phyloP scores from a whole-genome alignment of 2,888 invertebrate genomes.

The Andrena camellia region DNA sequence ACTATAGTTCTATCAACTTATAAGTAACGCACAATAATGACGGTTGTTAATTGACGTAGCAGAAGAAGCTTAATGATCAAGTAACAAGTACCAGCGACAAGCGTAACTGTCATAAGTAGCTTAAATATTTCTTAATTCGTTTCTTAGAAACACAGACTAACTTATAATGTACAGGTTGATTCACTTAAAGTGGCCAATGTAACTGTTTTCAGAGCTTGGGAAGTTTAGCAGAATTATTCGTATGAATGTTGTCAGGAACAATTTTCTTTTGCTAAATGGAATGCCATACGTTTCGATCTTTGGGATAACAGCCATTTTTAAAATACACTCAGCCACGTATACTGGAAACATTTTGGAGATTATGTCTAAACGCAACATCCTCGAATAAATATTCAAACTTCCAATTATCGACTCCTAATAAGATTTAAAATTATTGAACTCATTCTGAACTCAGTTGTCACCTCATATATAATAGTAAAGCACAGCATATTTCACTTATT shows the following conservation, averaged over 20 bases:
- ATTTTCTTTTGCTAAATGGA: no score
- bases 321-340: background rate
- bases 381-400: background rate
- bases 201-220: background rate
- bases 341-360: background rate
- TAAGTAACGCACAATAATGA: background rate
- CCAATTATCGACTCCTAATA: background rate
- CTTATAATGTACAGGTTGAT: background rate
- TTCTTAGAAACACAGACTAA: background rate
- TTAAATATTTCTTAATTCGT: background rate
- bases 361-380: background rate
- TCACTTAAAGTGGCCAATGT: background rate
- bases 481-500: no score
- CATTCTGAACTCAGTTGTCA: background rate
- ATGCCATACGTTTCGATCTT: background rate
- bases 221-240: background rate
- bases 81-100: background rate
- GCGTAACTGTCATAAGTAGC: background rate
- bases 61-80: background rate
- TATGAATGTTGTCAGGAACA: background rate
- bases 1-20: background rate
- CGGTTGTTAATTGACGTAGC: background rate
- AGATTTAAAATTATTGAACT: no score
- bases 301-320: constrained; percentile 1
- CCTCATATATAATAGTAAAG: no score